Evolutionary conservation across 2,888 invertebrate genomes (phyloP).

Genomic region (Lymantria monacha): DNA sequence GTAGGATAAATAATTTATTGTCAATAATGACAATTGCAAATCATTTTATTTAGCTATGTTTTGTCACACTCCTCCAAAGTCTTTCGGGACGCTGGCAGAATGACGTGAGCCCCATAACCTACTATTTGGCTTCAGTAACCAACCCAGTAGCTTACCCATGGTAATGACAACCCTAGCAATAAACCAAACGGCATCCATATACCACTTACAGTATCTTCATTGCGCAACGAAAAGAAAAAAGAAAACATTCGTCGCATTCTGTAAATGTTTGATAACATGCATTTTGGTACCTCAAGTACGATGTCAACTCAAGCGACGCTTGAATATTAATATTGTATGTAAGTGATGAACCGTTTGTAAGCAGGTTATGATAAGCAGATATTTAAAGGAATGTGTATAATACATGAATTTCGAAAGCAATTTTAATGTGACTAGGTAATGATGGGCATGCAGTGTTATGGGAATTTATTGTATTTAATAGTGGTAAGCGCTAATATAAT

Average conservation of each 20-base stretch:
- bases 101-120: too few relatives aligned
- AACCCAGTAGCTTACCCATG: too few relatives aligned
- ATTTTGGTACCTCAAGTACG: slow-evolving; percentile 15
- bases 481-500: background rate
- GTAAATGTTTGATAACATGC: slow-evolving; percentile 26
- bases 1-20: too few relatives aligned
- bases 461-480: background rate
- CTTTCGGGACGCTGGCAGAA: too few relatives aligned
- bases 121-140: too few relatives aligned
- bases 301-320: slow-evolving; percentile 4
- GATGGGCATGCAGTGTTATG: background rate
- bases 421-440: background rate
- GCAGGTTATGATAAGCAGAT: background rate
- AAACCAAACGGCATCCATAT: slow-evolving; percentile 3
- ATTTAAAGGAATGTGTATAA: background rate
- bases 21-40: too few relatives aligned
- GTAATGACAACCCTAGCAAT: background rate
- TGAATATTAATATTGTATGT: slow-evolving; percentile 3
- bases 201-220: background rate
- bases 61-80: too few relatives aligned
- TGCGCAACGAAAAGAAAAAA: slow-evolving; percentile 6
- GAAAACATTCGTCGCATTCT: slow-evolving; percentile 8
- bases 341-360: slow-evolving; percentile 5
- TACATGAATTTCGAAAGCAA: background rate
- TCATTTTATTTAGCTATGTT: too few relatives aligned